Percentiles rank a stretch among this genome's conserved stretches.
Conservation (phyloP, 2,888 invertebrate species). For the Sinelater perroti region DNA sequence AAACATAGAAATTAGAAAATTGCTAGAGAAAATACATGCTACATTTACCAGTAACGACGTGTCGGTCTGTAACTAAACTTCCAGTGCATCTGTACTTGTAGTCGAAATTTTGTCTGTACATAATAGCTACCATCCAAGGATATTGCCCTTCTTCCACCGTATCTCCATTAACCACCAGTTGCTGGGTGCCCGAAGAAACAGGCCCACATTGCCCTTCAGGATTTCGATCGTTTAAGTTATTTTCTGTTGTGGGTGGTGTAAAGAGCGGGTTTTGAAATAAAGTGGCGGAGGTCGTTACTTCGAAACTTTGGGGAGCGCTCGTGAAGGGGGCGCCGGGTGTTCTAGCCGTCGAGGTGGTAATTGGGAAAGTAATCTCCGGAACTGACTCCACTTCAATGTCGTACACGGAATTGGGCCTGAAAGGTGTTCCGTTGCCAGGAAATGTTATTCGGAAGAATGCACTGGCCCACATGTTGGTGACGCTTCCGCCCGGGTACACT, state of each 20-base stretch:
- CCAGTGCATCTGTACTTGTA: conserved; percentile 30
- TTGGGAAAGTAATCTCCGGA: neutral
- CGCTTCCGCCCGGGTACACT: conserved; percentile 23
- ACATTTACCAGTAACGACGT: conserved; percentile 31
- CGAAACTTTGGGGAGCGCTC: too few relatives aligned
- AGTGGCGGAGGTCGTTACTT: too few relatives aligned
- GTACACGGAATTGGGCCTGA: neutral
- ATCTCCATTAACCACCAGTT: conserved; percentile 18
- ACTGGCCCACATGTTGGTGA: conserved; percentile 31
- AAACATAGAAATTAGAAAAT: conserved; percentile 14
- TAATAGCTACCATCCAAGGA: conserved; percentile 33
- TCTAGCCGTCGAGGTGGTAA: neutral
- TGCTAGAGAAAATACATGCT: neutral
- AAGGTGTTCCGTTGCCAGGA: neutral
- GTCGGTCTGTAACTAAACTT: conserved; percentile 22
- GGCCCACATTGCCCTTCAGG: conserved; percentile 11
- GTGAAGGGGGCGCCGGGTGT: neutral
- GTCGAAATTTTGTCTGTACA: conserved; percentile 8
- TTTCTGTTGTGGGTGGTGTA: neutral
- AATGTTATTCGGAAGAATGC: neutral
- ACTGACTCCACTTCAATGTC: neutral
- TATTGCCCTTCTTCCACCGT: conserved; percentile 19
- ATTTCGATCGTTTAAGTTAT: neutral
- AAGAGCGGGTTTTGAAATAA: neutral
- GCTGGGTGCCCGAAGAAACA: neutral